phyloP scores from a whole-genome alignment of 2,113 vertebrate genomes.

The Fulmarus glacialis region DNA sequence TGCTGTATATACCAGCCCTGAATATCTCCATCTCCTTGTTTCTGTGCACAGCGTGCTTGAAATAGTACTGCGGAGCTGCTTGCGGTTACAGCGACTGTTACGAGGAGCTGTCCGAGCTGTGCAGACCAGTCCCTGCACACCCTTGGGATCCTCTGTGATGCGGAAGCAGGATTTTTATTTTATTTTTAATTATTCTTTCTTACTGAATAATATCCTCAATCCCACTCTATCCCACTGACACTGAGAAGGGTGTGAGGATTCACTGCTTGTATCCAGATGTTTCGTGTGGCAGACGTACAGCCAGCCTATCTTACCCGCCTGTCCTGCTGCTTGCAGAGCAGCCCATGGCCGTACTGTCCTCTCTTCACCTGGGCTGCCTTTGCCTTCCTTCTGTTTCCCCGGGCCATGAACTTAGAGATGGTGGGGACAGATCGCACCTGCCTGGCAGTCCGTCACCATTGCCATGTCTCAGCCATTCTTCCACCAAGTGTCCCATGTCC shows the following conservation, averaged over 20 bases:
- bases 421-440: fast-evolving
- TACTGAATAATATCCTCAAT: not conserved
- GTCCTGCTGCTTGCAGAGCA: not conserved
- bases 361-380: not conserved
- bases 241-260: not conserved
- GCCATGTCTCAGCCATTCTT: not conserved
- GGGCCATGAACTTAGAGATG: fast-evolving
- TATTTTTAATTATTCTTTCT: not conserved
- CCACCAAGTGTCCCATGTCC: not conserved
- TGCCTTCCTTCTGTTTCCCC: not conserved
- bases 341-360: fast-evolving
- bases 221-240: not conserved
- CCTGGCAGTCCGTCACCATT: not conserved
- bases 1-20: not conserved
- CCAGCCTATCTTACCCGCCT: fast-evolving
- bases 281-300: not conserved
- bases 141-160: not conserved
- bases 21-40: not conserved
- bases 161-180: not conserved
- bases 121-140: not conserved
- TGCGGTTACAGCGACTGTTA: too few relatives aligned
- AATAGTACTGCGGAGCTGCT: not conserved
- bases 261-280: not conserved
- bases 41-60: too few relatives aligned
- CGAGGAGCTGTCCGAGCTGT: not conserved